Base-by-base conservation (phyloP, 2,888 invertebrate species). In the Erebia palarica region DNA sequence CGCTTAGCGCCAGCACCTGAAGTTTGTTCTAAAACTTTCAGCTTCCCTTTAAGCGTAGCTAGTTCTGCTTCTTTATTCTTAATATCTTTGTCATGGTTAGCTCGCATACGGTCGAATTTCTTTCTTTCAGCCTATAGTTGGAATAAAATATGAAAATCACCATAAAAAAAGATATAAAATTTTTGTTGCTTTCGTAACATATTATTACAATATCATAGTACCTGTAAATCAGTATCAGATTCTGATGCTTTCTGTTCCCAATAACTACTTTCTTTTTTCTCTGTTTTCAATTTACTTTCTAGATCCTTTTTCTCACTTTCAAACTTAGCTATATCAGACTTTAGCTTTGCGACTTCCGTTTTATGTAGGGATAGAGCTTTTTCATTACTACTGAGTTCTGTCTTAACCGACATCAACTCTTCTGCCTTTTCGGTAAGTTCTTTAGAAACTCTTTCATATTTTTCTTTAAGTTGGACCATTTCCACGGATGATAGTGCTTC, bases 1-100 rank as follows among this genome's bases (percentile, higher is more conserved):
- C 95, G 95, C 84, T 95, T 96, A 44, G 94, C 94, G 59, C 95
- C 95, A 51, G 94, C 92, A 4, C 95, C 95, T 9, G 95, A 94
- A 69, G 89, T 94, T 77, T 94, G 94, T 85, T 96, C 95, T 18
- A 95, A 84, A 51, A 95, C 91, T 78, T 95, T 95, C 60, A 96
- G 91, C 90, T 97, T 97, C 14, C 95, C 94, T 81, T 96, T 96
- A 27, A 98, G 90, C 3, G 95, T 94, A 68, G 96, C 95, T 70
- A 98, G 93, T 88, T 97, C 97, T 4, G 95, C 91, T 83, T 97
- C 97, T 81, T 95, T 96, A 78, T 96, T 95, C 80, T 96, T 96
- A 72, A 96, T 93, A 80, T 98, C 97, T 81, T 95, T 96, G 74
- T 97, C 97, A 65, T 95, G 94, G 53, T 94, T 93, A n/a, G 90